Evolutionary conservation across 2,888 invertebrate species (phyloP), one percentile per base, ranked within the genome.

Genomic region (Rhopalosiphum nymphaeae): DNA sequence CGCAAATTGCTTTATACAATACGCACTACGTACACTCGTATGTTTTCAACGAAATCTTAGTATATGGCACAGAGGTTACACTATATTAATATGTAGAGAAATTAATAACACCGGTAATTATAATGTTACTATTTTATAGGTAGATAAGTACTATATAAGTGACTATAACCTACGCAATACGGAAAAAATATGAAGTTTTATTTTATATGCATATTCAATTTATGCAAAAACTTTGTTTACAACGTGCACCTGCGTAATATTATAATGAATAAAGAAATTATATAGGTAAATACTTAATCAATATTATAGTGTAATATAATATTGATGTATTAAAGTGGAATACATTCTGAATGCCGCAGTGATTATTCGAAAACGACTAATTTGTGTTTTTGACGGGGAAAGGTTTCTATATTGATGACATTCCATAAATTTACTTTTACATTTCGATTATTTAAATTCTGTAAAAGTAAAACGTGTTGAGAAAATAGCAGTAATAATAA

Each of bases 381-480:
- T 86, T 29, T 86, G 86, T 44, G 86, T 44, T 85, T 44, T 29
- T 44, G 44, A 86, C 29, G 46, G 46, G 46, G 46, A 86, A 86
- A 44, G 44, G 46, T 86, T 86, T 46, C n/a, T 46, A 44, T 44
- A 86, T 86, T 86, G 46, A 86, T 86, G 86, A 46, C 86, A 86
- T 86, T 29, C 86, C 86, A 86, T 86, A 86, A 86, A 86, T 86
- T 44, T 85, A 85, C 85, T 85, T 85, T 85, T 85, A 85, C 44
- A 85, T 85, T 86, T 86, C 46, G 46, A 44, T 86, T 86, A 86
- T 86, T 44, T 86, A 44, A 46, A 86, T 46, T 46, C 46, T 29
- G 86, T 86, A 46, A 44, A 42, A 85, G 44, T 85, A 85, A 85
- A 49, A 46, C 46, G 46, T 46, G 46, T 86, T 86, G 44, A 29